Conservation (phyloP, 2,113 vertebrate species). For the Lophochroa leadbeateri region DNA sequence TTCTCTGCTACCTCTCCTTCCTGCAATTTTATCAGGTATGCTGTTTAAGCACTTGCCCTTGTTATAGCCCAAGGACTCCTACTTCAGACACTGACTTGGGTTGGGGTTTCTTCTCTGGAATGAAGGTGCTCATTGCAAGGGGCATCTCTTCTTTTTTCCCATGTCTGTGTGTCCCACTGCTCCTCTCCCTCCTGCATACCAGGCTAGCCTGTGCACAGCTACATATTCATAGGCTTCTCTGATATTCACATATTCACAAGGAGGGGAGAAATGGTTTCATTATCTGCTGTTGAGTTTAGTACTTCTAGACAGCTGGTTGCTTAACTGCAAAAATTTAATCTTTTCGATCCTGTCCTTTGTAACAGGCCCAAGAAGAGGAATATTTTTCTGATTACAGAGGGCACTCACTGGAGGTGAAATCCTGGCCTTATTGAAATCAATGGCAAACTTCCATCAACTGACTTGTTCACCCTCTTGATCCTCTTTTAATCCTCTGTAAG, state of each 20-base stretch:
- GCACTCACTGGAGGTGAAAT: background rate
- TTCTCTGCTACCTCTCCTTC: background rate
- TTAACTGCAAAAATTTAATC: slow-evolving; percentile 26
- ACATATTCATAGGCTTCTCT: background rate
- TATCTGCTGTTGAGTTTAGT: background rate
- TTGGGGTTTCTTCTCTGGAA: background rate
- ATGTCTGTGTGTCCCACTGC: rapidly evolving
- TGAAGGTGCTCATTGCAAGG: rapidly evolving
- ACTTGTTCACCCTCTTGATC: slow-evolving; percentile 36
- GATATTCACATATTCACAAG: background rate
- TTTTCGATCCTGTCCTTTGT: background rate
- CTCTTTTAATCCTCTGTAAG: slow-evolving; percentile 15
- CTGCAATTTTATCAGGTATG: background rate
- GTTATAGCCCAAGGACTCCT: background rate
- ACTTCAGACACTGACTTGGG: background rate
- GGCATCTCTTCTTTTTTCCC: background rate
- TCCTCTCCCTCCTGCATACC: background rate
- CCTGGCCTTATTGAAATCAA: background rate
- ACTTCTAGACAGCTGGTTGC: background rate
- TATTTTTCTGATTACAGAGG: background rate
- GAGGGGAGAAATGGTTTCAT: background rate
- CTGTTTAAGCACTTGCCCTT: background rate
- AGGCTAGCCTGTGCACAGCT: background rate
- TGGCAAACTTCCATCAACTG: background rate
- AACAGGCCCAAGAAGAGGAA: background rate